Percentiles rank a stretch among this genome's conserved stretches.
phyloP scores from a whole-genome alignment of 2,797 vertebrate species.

The Tauraco hartlaubi region DNA sequence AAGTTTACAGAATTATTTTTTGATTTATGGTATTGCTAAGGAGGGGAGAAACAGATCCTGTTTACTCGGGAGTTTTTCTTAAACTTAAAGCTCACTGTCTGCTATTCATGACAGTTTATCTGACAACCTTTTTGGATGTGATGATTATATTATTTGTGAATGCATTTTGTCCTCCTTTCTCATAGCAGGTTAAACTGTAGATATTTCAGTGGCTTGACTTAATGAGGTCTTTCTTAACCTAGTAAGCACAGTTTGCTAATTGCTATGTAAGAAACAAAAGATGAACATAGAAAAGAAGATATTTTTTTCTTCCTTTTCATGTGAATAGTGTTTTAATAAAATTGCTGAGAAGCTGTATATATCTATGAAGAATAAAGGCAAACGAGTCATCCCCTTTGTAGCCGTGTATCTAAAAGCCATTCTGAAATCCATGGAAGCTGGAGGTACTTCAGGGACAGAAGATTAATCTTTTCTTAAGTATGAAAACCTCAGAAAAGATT shows the following conservation, averaged over 20 bases:
- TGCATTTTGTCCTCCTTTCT: conserved; percentile 12
- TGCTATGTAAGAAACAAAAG: neutral
- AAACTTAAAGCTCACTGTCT: neutral
- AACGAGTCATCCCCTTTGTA: neutral
- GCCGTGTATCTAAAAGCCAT: neutral
- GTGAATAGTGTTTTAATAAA: neutral
- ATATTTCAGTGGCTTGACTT: conserved; percentile 8
- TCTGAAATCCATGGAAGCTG: neutral
- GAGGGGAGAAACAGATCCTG: neutral
- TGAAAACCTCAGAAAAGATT: neutral
- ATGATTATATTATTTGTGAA: conserved; percentile 1
- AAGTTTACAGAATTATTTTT: neutral
- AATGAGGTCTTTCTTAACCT: neutral
- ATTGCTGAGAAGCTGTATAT: neutral
- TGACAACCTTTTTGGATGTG: neutral
- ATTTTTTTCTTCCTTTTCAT: neutral
- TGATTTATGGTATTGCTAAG: neutral
- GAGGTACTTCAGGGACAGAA: neutral
- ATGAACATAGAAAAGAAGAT: neutral
- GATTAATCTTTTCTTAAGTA: neutral
- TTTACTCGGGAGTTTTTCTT: neutral
- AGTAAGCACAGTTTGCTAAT: neutral
- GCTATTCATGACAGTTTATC: neutral
- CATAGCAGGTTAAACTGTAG: conserved; percentile 1
- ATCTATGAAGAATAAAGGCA: neutral